Evolutionary conservation across 2,888 invertebrate genomes (phyloP), one percentile per base, ranked within the genome.

Genomic region (Phlogophora meticulosa): DNA sequence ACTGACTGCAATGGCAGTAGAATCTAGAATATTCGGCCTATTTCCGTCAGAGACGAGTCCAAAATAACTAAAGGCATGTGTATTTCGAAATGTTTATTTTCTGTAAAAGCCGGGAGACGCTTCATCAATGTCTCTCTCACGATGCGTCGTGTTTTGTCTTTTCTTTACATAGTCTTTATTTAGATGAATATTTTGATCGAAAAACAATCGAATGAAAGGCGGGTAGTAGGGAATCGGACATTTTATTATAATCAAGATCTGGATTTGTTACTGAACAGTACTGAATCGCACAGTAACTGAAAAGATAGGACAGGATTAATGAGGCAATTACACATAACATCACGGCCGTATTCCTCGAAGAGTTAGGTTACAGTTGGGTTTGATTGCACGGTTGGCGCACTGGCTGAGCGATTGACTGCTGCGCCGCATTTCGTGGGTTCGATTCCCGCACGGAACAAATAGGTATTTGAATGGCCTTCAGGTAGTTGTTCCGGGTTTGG

Each of bases 41-140:
- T 55, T 59, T 56, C 32, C 17, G n/a, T 17, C 11, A 0, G n/a
- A 36, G n/a, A 76, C 17, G 40, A 22, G 20, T 48, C 36, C 1
- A 66, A 78, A 75, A 72, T 75, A 78, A 66, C 53, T 53, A 20
- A 63, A 43, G 20, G 7, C 53, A 32, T 17, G 22, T 55, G 57
- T 74, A 63, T 78, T 76, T 68, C 7, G n/a, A 68, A 45, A 48
- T 15, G 42, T 58, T 59, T 74, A 62, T 68, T 74, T 62, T 78
- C 56, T 48, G n/a, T 48, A 9, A 55, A 56, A 62, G 58, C 36
- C 24, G 32, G 34, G 48, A 17, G 61, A 42, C 40, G 22, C 40
- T 74, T 67, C 56, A 55, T 73, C 48, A 63, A 59, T 38, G 74
- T 73, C 43, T 43, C 24, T 28, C 24, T 40, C 20, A n/a, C 32